Conservation (phyloP, 2,797 vertebrate genomes). For the Crenuchus spilurus region DNA sequence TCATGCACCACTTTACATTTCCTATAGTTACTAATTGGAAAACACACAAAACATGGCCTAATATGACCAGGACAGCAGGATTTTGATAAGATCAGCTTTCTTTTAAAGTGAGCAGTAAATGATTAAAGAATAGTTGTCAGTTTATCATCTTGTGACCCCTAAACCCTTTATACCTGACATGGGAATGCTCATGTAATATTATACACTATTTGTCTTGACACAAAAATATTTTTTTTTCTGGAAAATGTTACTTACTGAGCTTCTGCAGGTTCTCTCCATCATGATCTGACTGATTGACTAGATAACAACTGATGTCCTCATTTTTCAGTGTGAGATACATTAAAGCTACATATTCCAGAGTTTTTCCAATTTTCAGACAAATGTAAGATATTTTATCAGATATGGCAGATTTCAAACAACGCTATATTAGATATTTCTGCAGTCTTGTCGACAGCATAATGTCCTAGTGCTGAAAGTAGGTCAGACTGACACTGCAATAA, state of each 20-base stretch:
- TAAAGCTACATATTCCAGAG: slow-evolving; percentile 29
- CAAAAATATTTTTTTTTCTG: background rate
- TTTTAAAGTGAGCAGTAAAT: slow-evolving; percentile 38
- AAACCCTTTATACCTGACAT: background rate
- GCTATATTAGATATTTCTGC: slow-evolving; percentile 27
- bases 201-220: background rate
- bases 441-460: slow-evolving; percentile 32
- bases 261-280: slow-evolving; percentile 18
- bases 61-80: slow-evolving; percentile 21
- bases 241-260: background rate
- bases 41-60: slow-evolving; percentile 10
- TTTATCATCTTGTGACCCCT: background rate
- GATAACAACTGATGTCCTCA: slow-evolving; percentile 20
- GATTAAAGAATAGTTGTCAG: slow-evolving; percentile 27
- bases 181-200: slow-evolving; percentile 11
- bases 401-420: slow-evolving; percentile 14
- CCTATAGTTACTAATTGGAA: background rate
- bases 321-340: slow-evolving; percentile 17
- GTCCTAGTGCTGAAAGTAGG: slow-evolving; percentile 16
- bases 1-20: slow-evolving; percentile 11
- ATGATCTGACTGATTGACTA: slow-evolving; percentile 27
- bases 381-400: slow-evolving; percentile 23
- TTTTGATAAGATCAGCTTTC: slow-evolving; percentile 50
- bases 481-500: slow-evolving; percentile 13
- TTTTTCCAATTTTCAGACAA: slow-evolving; percentile 21